phyloP scores from a whole-genome alignment of 2,113 vertebrate species.

The Pseudolaguvia tuberculata region DNA sequence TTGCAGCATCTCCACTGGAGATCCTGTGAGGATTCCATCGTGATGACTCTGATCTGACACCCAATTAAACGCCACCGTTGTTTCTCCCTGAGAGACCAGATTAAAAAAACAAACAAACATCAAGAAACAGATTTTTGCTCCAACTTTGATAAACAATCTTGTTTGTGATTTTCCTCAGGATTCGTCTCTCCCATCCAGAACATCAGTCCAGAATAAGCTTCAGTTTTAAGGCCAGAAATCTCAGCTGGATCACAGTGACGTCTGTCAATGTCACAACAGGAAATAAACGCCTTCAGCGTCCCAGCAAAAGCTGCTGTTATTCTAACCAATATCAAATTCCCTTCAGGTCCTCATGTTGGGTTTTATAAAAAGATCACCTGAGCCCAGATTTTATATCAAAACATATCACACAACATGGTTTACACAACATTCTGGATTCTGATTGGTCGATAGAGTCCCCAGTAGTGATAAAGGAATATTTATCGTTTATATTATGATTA shows the following conservation, averaged over 20 bases:
- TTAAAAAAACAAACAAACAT: conserved; percentile 58
- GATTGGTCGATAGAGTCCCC: not conserved
- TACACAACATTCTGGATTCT: not conserved
- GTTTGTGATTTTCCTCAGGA: not conserved
- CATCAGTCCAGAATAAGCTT: conserved; percentile 11
- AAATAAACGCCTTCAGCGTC: conserved; percentile 3
- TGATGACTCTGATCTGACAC: conserved; percentile 67
- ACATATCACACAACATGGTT: not conserved
- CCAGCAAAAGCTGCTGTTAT: conserved; percentile 15
- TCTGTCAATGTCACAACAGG: conserved; percentile 58
- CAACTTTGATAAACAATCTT: not conserved
- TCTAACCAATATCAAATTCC: conserved; percentile 30
- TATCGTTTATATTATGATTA: no score
- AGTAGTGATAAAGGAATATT: no score
- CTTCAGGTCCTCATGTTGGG: conserved; percentile 7
- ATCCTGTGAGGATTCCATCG: conserved; percentile 69
- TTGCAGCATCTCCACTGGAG: conserved; percentile 67
- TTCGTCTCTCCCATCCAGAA: not conserved
- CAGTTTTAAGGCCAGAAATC: conserved; percentile 58
- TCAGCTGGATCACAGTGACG: conserved; percentile 56
- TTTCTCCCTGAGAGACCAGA: conserved; percentile 36
- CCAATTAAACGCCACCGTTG: conserved; percentile 61
- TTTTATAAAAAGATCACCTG: conserved; percentile 9
- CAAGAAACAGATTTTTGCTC: not conserved
- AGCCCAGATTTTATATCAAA: not conserved